A percentile compares a stretch with the other conserved stretches of the same genome.
These are phyloP conservation scores for Leptobrachium leishanense DNA, from an alignment of 2,113 vertebrate genomes.

Conservation along the genomic window DNA sequence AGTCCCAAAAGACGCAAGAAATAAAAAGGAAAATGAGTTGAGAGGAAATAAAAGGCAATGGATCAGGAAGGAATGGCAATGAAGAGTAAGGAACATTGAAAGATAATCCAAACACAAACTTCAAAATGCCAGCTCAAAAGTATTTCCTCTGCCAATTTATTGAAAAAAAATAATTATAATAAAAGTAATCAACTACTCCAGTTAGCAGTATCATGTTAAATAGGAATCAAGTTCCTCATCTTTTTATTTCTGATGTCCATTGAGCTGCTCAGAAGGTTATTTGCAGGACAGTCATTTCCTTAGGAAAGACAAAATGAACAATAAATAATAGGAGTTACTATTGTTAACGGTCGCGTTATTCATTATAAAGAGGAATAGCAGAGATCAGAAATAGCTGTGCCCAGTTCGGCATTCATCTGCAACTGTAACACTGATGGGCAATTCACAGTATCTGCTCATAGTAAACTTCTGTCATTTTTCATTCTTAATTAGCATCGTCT, in stretches of 20 bases:
- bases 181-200: constrained; percentile 91
- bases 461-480: constrained; percentile 79
- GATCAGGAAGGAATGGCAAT: constrained; percentile 22
- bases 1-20: constrained; percentile 13
- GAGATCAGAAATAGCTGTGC: constrained; percentile 75
- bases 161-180: constrained; percentile 79
- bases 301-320: constrained; percentile 80
- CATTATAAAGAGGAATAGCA: constrained; percentile 86
- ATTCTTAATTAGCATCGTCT: constrained; percentile 78
- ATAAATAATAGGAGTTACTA: constrained; percentile 99
- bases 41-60: constrained; percentile 41
- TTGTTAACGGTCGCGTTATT: constrained; percentile 96
- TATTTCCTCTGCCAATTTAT: constrained; percentile 79
- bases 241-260: constrained; percentile 78
- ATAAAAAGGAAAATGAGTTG: constrained; percentile 42
- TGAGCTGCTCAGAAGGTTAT: constrained; percentile 79
- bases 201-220: constrained; percentile 97
- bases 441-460: constrained; percentile 91
- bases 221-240: constrained; percentile 78
- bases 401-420: constrained; percentile 77
- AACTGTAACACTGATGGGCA: constrained; percentile 91
- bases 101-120: constrained; percentile 76
- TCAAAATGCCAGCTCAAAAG: constrained; percentile 79
- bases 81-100: constrained; percentile 46
- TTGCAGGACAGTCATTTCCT: constrained; percentile 77